Evolutionary conservation across 2,888 invertebrate species (phyloP), one percentile per base, ranked within the genome.

Genomic region (Tiliacea aurago): DNA sequence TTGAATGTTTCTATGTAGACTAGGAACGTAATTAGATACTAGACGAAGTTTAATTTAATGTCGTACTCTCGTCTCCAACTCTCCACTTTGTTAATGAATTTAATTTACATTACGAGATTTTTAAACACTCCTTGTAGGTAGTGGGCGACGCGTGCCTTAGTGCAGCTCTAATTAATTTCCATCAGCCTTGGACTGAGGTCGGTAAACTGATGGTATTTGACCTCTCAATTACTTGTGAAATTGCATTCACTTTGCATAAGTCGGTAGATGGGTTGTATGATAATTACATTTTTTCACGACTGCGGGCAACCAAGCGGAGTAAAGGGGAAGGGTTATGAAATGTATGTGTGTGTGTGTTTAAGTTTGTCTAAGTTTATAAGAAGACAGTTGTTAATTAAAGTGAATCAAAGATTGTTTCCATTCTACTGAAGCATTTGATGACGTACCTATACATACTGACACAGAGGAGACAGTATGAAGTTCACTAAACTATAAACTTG

Each of bases 171-270:
- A 89, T 89, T 83, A 83, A 77, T 69, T 6, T 70, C 80, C 58
- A 53, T 70, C 74, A 87, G 80, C 90, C 89, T 90, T 89, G 87
- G 55, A 28, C 33, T 68, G 85, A 90, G 88, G 91, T 89, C 90
- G 70, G 73, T 83, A 89, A 85, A 89, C 88, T 80, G 86, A 86
- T 86, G 87, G 72, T 83, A 83, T 83, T 84, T 85, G 85, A 86
- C 88, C 88, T 87, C 84, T 83, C 73, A 77, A 84, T 80, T 86
- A 76, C 73, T 85, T 84, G 86, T 84, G 81, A 84, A 86, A 84
- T 78, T 86, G 70, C 73, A 81, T 84, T 78, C 53, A 63, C 56
- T 84, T 80, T 76, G 55, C 69, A 74, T 70, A 61, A 65, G 43
- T 78, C 67, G 61, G 71, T 81, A 76, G 82, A 84, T 81, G 55